phyloP scores from a whole-genome alignment of 2,888 invertebrate genomes.

The Myathropa florea region DNA sequence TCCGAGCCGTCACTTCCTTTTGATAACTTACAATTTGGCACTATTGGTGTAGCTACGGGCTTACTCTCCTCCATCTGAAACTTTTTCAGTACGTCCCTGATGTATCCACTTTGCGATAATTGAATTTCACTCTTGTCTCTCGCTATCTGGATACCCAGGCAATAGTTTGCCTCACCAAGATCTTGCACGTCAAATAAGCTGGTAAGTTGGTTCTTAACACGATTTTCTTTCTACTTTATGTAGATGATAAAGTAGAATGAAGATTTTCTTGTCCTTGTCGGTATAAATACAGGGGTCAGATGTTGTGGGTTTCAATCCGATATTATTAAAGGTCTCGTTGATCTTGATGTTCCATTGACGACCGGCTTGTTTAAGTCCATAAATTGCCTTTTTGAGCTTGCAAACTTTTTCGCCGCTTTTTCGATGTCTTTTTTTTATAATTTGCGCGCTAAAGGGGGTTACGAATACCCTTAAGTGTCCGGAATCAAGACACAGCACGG shows the following conservation, averaged over 20 bases:
- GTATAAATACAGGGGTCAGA: not conserved
- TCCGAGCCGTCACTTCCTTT: slow-evolving; percentile 4
- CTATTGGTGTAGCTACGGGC: slow-evolving; percentile 52
- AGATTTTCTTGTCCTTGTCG: slow-evolving; percentile 9
- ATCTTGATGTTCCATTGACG: not conserved
- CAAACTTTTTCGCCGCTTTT: not conserved
- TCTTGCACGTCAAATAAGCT: slow-evolving; percentile 54
- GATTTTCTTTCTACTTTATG: no score
- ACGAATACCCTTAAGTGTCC: no score
- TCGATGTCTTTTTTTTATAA: not conserved
- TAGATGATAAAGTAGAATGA: slow-evolving; percentile 2
- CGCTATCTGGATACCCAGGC: slow-evolving; percentile 53
- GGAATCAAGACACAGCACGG: no score
- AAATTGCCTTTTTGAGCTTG: not conserved
- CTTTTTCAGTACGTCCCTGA: slow-evolving; percentile 56
- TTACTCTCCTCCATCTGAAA: slow-evolving; percentile 67
- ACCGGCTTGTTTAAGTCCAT: not conserved
- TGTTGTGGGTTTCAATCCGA: not conserved
- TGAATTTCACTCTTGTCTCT: slow-evolving; percentile 13
- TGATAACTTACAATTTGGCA: slow-evolving; percentile 6
- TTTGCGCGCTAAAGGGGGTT: no score
- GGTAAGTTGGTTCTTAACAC: not conserved
- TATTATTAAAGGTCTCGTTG: not conserved
- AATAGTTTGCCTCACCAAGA: slow-evolving; percentile 48
- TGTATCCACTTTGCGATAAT: slow-evolving; percentile 61